These are phyloP conservation scores for Pseudachorutes palmiensis DNA, from an alignment of 1,140 invertebrate species.

Conservation along the genomic window DNA sequence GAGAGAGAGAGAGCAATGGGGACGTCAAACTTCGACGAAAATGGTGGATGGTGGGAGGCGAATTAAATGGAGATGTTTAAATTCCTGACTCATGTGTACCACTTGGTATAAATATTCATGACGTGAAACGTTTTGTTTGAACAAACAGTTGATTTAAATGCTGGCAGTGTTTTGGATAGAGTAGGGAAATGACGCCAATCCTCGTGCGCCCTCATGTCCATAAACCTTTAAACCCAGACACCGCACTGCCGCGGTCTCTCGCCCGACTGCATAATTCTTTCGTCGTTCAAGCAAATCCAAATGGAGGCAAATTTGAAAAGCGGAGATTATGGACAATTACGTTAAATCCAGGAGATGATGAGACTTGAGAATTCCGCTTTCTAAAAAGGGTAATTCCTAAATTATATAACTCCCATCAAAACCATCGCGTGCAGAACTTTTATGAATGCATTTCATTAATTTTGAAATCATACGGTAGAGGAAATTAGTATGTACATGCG, in stretches of 20 bases:
- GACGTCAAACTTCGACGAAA: background rate
- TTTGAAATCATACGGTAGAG: no score
- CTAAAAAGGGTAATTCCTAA: no score
- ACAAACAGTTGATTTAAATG: slow-evolving; percentile 4
- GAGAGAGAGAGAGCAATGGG: no score
- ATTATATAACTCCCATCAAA: no score
- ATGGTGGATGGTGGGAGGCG: background rate
- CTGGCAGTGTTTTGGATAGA: background rate
- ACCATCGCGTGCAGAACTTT: no score
- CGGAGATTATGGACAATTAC: no score
- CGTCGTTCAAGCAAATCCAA: background rate
- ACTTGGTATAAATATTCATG: slow-evolving; percentile 2
- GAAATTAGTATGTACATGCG: no score
- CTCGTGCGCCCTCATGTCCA: background rate
- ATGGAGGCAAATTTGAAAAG: background rate
- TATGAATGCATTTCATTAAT: no score
- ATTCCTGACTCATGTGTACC: background rate
- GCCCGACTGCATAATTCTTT: background rate
- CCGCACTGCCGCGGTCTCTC: background rate
- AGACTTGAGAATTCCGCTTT: no score
- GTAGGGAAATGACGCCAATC: no score
- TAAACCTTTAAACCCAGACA: background rate
- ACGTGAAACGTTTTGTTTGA: background rate
- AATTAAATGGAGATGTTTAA: background rate
- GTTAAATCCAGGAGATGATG: no score